Evolutionary conservation across 2,797 vertebrate genomes (phyloP), one percentile per base, ranked within the genome.

Genomic region (Nasua narica): DNA sequence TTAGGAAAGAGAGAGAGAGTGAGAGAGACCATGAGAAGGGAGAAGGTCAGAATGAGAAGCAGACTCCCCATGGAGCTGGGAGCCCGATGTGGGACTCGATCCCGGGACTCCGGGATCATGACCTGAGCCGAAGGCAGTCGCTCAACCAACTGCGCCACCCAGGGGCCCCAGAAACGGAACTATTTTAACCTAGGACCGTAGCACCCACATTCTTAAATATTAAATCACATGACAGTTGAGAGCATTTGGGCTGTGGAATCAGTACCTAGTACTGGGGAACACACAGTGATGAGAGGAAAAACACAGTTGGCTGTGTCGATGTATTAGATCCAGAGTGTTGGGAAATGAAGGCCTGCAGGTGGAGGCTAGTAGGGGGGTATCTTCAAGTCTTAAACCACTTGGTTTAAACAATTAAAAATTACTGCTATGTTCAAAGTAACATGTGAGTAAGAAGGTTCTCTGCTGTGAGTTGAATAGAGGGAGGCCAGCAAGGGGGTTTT

Each of bases 351-450:
- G 52, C 27, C 14, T 11, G 21, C 37, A 25, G 46, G 19, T 60
- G 12, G 58, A 52, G n/a, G 32, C 78, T 16, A 3, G 2, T 19
- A 35, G 79, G 14, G 32, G 16, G 8, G 9, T 81, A 11, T 76
- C 92, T 93, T 95, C 25, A 87, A 87, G 56, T 87, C 74, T 92
- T 82, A 65, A 43, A 32, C 43, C 12, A 4, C 67, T 69, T 83
- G 56, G 77, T 88, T 46, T 95, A 76, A 87, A 32, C 65, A 52
- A 77, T 87, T 96, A 46, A 96, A 79, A 90, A 46, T 62, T 25
- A 93, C n/a, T 85, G 67, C 58, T 77, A 0, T 60, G 6, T 82
- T 93, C 72, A 83, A 12, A 82, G 21, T 91, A 74, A 89, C 46
- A 74, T 50, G 35, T 35, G 60, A 86, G 6, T 78, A 40, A 95